A percentile compares a stretch with the other conserved stretches of the same genome.
These are phyloP conservation scores for Macaria liturata DNA, from an alignment of 2,888 invertebrate species.

Conservation along the genomic window DNA sequence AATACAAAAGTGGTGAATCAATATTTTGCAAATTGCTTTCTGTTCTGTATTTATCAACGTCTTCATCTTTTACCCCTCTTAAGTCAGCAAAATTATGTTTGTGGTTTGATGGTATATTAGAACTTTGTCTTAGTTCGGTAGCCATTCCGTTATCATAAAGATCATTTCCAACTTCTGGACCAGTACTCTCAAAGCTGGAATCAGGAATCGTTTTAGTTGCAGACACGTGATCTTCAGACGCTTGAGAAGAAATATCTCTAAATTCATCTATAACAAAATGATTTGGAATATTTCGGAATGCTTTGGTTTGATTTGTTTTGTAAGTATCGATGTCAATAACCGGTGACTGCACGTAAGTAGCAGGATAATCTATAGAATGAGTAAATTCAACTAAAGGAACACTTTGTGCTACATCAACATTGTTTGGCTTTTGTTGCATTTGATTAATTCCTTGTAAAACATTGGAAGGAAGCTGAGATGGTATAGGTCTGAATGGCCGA, in stretches of 20 bases:
- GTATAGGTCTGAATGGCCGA: conserved; percentile 76
- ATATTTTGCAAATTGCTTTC: conserved; percentile 77
- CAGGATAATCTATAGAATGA: conserved; percentile 88
- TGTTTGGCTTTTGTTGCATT: conserved; percentile 55
- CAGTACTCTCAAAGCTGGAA: conserved; percentile 73
- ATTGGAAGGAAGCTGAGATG: conserved; percentile 49
- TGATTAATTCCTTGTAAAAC: conserved; percentile 60
- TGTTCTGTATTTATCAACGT: conserved; percentile 72
- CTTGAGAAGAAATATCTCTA: conserved; percentile 80
- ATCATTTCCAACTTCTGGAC: conserved; percentile 63
- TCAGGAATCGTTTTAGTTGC: conserved; percentile 69
- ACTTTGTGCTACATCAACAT: conserved; percentile 84
- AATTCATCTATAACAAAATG: conserved; percentile 64
- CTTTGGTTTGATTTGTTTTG: conserved; percentile 61
- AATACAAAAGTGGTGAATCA: conserved; percentile 83
- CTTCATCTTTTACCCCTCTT: conserved; percentile 69
- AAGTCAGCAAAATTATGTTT: conserved; percentile 67
- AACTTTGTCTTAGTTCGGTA: conserved; percentile 49
- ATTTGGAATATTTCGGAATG: conserved; percentile 69
- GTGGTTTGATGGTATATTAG: conserved; percentile 56
- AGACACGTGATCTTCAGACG: conserved; percentile 73
- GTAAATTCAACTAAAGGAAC: conserved; percentile 87
- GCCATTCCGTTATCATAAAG: conserved; percentile 60
- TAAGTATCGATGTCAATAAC: conserved; percentile 83
- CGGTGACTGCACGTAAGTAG: conserved; percentile 87